These are phyloP conservation scores for Podotricha telesiphe DNA, from an alignment of 2,888 invertebrate genomes.

Conservation along the genomic window DNA sequence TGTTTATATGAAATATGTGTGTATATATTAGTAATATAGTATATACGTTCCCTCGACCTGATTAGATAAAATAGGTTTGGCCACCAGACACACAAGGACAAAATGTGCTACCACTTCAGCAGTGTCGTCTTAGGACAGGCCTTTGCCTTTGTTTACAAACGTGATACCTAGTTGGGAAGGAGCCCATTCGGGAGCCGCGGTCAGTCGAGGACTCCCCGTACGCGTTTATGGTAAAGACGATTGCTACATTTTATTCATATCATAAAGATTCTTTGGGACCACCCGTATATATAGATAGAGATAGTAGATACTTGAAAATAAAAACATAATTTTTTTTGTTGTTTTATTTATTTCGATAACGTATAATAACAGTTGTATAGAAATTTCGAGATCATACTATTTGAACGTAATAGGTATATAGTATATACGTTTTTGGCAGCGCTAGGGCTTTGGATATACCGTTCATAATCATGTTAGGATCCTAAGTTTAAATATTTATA, in stretches of 20 bases:
- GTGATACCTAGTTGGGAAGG: too few relatives aligned
- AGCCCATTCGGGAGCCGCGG: too few relatives aligned
- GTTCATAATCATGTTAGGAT: too few relatives aligned
- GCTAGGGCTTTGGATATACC: too few relatives aligned
- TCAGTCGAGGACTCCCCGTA: too few relatives aligned
- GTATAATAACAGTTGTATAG: background rate
- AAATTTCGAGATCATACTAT: background rate
- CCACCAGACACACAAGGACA: conserved; percentile 5
- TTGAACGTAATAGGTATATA: background rate
- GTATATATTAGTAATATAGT: too few relatives aligned
- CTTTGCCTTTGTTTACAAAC: too few relatives aligned
- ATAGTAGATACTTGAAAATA: background rate
- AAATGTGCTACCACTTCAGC: background rate
- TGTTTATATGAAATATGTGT: background rate
- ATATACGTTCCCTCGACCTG: background rate
- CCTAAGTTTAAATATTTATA: too few relatives aligned
- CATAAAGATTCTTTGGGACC: background rate
- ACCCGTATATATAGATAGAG: background rate
- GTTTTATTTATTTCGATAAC: background rate
- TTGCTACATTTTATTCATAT: background rate
- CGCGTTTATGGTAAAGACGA: too few relatives aligned
- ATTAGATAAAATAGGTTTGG: background rate
- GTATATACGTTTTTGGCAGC: too few relatives aligned
- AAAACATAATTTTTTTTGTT: background rate
- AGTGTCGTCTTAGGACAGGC: too few relatives aligned